Evolutionary conservation across 2,113 vertebrate species (phyloP).

Genomic region (Bucco capensis): DNA sequence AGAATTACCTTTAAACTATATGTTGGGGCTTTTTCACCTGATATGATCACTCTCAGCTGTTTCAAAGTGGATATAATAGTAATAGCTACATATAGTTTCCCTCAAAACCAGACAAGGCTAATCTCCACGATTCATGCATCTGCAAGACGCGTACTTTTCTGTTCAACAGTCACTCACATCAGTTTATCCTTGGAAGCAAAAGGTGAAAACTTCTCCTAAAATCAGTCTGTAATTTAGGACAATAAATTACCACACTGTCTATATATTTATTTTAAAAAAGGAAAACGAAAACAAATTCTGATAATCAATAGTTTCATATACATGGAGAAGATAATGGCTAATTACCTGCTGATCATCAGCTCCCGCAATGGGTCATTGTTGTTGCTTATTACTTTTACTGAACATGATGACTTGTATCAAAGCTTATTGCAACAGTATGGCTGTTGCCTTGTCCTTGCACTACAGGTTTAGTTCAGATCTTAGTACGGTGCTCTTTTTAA

Average conservation of each 20-base stretch:
- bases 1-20: neutral
- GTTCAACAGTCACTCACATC: neutral
- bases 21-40: neutral
- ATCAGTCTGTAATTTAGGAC: neutral
- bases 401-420: conserved; percentile 22
- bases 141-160: neutral
- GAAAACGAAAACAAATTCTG: neutral
- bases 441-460: neutral
- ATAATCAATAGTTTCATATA: neutral
- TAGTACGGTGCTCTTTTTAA: conserved; percentile 18
- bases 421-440: conserved; percentile 2
- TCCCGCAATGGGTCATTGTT: neutral
- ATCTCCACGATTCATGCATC: neutral
- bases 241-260: neutral
- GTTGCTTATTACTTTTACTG: conserved; percentile 41
- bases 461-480: conserved; percentile 23
- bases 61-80: neutral
- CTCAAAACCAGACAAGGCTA: neutral
- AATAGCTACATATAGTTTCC: neutral
- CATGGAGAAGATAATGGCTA: neutral
- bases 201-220: neutral
- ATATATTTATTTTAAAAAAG: neutral
- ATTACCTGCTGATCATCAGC: conserved; percentile 28
- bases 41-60: neutral
- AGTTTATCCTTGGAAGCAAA: neutral